Evolutionary conservation across 2,797 vertebrate genomes (phyloP), one percentile per base, ranked within the genome.

Genomic region (Mormyrops boulengeri): DNA sequence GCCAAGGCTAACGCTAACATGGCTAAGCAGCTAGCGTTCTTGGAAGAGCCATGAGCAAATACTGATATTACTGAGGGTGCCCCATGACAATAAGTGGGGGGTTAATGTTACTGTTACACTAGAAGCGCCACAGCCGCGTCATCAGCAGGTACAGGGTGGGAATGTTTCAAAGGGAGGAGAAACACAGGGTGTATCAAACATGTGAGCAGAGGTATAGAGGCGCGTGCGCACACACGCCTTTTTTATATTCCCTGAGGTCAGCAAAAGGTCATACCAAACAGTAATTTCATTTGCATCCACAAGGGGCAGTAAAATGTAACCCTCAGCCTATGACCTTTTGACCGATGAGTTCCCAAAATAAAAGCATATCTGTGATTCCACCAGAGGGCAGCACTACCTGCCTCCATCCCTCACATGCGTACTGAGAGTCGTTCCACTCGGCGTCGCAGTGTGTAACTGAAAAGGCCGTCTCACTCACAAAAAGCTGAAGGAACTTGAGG

Each of bases 401-500:
- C 38, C 73, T 19, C 73, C 12, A 8, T 8, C 34, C 1, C 73
- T 41, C 69, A 19, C 17, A 8, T 2, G 69, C 26, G 12, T 30
- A 14, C 2, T 4, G 11, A 69, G 30, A 5, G 26, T 2, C 69
- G 41, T 41, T 14, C 30, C 9, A 14, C 69, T 7, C 0, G 2
- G 30, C 12, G 30, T 4, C 62, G 7, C n/a, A 3, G n/a, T 0
- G n/a, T 1, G 62, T 12, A 11, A 30, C 30, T 22, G 9, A 66
- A 30, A 30, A 66, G 22, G 62, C 14, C 17, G 11, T 90, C 11
- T 88, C 89, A 98, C 98, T 99, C 95, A 99, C 99, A 97, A 99
- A 99, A 92, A 99, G 98, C 96, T 99, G 99, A 93, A 99, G 98
- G 95, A 99, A 99, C 96, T 99, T 99, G 95, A 99, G 98, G 95